phyloP scores from a whole-genome alignment of 1,140 invertebrate species.

The Listronotus oregonensis region DNA sequence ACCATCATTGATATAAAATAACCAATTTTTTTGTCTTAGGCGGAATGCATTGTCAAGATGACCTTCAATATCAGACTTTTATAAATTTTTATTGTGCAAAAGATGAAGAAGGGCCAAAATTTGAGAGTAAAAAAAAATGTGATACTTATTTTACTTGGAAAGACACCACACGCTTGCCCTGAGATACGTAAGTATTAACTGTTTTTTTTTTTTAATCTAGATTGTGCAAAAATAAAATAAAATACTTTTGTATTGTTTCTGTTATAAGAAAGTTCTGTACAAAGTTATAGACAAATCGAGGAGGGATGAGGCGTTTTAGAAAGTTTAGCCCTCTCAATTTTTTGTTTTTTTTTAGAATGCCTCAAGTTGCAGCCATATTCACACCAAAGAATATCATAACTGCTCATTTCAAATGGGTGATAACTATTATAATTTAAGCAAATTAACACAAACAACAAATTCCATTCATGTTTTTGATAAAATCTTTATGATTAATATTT shows the following conservation, averaged over 20 bases:
- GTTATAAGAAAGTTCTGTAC: too few relatives aligned
- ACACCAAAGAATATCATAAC: neutral
- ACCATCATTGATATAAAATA: too few relatives aligned
- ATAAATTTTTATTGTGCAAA: conserved; percentile 17
- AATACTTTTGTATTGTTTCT: too few relatives aligned
- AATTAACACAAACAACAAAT: neutral
- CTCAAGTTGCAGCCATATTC: conserved; percentile 5
- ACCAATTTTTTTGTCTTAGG: too few relatives aligned
- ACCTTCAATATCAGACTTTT: conserved; percentile 1
- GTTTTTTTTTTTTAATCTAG: too few relatives aligned
- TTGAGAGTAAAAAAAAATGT: neutral
- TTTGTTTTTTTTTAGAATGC: conserved; percentile 13
- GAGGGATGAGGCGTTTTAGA: too few relatives aligned
- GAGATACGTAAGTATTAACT: conserved; percentile 19
- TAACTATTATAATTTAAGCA: conserved; percentile 16
- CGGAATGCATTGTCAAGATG: conserved; percentile 4
- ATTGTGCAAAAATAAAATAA: too few relatives aligned
- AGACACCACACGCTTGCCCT: conserved; percentile 24
- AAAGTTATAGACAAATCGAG: too few relatives aligned
- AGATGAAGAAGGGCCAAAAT: conserved; percentile 15
- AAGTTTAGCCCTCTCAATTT: too few relatives aligned
- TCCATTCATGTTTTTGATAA: neutral
- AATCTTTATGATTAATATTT: conserved; percentile 16
- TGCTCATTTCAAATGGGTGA: conserved; percentile 2
- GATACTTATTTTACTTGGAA: conserved; percentile 18